Evolutionary conservation across 2,113 vertebrate species (phyloP).

Genomic region (Octodon degus): DNA sequence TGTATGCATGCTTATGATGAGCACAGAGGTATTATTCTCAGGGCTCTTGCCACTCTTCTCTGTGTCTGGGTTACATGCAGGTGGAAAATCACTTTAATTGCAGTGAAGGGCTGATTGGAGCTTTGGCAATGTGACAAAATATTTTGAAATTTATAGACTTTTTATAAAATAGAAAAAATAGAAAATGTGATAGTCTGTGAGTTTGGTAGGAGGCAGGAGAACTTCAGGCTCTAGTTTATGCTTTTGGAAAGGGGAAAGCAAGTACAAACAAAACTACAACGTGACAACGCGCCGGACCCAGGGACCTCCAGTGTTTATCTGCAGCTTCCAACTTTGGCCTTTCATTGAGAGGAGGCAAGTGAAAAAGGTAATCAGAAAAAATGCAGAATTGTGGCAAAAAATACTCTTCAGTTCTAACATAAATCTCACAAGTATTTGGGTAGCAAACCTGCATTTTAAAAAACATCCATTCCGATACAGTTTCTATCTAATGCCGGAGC

Average conservation of each 20-base stretch:
- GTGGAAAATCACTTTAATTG: constrained; percentile 83
- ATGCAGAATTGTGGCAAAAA: not conserved
- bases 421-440: not conserved
- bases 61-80: constrained; percentile 68
- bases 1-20: constrained; percentile 79
- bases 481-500: not conserved
- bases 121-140: constrained; percentile 66
- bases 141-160: constrained; percentile 51
- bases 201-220: constrained; percentile 33
- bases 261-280: constrained; percentile 57
- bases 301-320: constrained; percentile 49
- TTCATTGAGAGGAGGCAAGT: not conserved
- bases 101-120: constrained; percentile 68
- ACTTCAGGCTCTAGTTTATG: not conserved
- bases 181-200: constrained; percentile 23
- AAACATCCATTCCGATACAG: not conserved
- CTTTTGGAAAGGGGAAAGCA: constrained; percentile 60
- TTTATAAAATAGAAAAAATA: not conserved
- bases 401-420: not conserved
- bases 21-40: constrained; percentile 78
- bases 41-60: constrained; percentile 66
- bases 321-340: constrained; percentile 56
- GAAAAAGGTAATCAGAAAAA: not conserved
- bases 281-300: constrained; percentile 44
- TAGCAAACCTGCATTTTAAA: constrained; percentile 34